A percentile compares a stretch with the other conserved stretches of the same genome.
Conservation (phyloP, 2,113 vertebrate genomes). For the Hymenochirus boettgeri region DNA sequence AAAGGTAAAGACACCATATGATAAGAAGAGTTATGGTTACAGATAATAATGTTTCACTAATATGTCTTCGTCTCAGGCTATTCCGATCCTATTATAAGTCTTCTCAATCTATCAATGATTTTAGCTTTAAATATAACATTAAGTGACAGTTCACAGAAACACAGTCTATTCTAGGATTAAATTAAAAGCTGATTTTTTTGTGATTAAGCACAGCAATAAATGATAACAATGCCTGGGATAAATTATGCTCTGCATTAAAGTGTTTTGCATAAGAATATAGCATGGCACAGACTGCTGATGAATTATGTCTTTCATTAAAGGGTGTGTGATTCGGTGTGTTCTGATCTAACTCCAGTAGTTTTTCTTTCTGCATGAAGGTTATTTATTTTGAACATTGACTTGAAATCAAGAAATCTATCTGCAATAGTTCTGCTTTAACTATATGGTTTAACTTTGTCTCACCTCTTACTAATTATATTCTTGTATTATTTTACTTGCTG, state of each 20-base stretch:
- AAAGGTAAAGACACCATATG: no score
- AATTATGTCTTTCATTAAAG: conserved; percentile 76
- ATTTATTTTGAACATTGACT: conserved; percentile 63
- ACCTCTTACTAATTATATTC: conserved; percentile 56
- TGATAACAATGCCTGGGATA: conserved; percentile 62
- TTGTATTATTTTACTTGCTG: conserved; percentile 58
- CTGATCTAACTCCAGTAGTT: conserved; percentile 63
- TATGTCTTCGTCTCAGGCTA: no score
- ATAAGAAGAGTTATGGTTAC: no score
- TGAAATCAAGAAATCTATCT: conserved; percentile 58
- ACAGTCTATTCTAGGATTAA: conserved; percentile 54
- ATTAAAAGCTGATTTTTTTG: conserved; percentile 56
- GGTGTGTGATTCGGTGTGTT: conserved; percentile 64
- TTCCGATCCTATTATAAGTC: background rate
- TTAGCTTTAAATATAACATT: conserved; percentile 47
- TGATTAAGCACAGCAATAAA: conserved; percentile 69
- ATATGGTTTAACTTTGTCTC: conserved; percentile 63
- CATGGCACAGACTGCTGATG: conserved; percentile 62
- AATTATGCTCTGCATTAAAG: conserved; percentile 68
- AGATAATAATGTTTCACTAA: no score
- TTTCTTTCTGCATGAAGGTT: conserved; percentile 64
- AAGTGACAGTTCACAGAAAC: conserved; percentile 45
- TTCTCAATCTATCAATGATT: conserved; percentile 24
- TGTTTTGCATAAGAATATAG: conserved; percentile 72
- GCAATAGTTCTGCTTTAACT: conserved; percentile 46